Base-by-base conservation (phyloP, 2,797 vertebrate species). In the Cryptoblepharus egeriae region DNA sequence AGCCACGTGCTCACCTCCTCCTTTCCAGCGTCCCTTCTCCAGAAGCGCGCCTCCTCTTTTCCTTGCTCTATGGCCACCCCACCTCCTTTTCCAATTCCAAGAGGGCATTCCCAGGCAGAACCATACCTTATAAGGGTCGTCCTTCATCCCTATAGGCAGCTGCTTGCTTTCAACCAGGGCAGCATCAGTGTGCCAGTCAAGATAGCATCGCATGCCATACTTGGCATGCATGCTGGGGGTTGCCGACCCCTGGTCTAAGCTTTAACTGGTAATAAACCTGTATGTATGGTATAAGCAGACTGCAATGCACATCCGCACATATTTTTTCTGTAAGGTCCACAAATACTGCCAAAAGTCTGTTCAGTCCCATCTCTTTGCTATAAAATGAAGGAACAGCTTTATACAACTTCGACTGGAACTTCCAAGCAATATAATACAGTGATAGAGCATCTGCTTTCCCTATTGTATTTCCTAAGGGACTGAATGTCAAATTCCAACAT, bases 341-440 rank as follows among this genome's bases (percentile, higher is more conserved):
- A 82, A 74, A 79, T 68, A 79, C 60, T 84, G 77, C 63, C 49
- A 42, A 84, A 68, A 60, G 37, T 84, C 32, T 79, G 37, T 61
- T 73, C 61, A 83, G 52, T 24, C 60, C 18, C 76, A 69, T 61
- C 70, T 75, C 24, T 74, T 68, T 84, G 37, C 63, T 74, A 68
- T 61, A 84, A 79, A 68, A 55, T 79, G 30, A 79, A 79, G 57
- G 30, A 79, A 75, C 70, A 84, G 63, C 52, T 68, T 75, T 60
- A 75, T 60, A 42, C 12, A 55, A 2, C 2, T 83, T 86, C 24
- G 76, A 52, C 0, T 2, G 64, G 32, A 80, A 80, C 55, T 77
- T 90, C 16, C 63, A 11, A 68, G 75, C 18, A 64, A 2, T 67
- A 72, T 16, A 7, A n/a, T 22, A 79, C 71, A 60, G 7, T 64